Evolutionary conservation across 2,888 invertebrate genomes (phyloP), one percentile per base, ranked within the genome.

Genomic region (Leptura quadrifasciata): DNA sequence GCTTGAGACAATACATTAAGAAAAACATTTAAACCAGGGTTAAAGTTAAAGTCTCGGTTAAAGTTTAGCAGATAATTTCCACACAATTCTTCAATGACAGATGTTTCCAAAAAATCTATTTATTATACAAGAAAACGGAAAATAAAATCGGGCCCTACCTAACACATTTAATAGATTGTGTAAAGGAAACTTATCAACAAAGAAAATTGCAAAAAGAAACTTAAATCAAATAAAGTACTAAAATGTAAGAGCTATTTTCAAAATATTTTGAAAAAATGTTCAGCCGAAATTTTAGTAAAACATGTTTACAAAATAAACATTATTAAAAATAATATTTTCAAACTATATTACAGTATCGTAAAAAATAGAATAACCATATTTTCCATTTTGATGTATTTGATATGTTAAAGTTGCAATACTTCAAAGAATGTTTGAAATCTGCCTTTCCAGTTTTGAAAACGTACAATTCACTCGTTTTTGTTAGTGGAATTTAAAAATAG

Each of bases 401-500:
- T 12, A 39, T 39, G 3, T 1, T 2, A 39, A 39, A 12, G 27
- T 31, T 31, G 27, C 27, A 31, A 31, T 31, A 15, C 15, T 2
- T 47, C 12, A 15, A n/a, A n/a, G n/a, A 47, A 47, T 47, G n/a
- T 47, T 15, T 47, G n/a, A 47, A 47, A 47, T 47, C n/a, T 24
- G 21, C 54, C 18, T 63, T 18, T 69, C 57, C 58, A 76, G 70
- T 69, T 73, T 58, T 61, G 76, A 69, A 61, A 76, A 72, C 63
- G 73, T 57, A 31, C 21, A 24, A 63, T 71, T 72, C 61, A 54
- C 68, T 55, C 20, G 64, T 58, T 75, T 39, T 75, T 76, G 76
- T 79, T 76, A 77, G 74, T 77, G 69, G 65, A 74, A 72, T 63
- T 77, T 76, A 72, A 77, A 79, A 76, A 77, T 77, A 79, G 74